Conservation (phyloP, 2,888 invertebrate genomes). For the Thecophora atra region DNA sequence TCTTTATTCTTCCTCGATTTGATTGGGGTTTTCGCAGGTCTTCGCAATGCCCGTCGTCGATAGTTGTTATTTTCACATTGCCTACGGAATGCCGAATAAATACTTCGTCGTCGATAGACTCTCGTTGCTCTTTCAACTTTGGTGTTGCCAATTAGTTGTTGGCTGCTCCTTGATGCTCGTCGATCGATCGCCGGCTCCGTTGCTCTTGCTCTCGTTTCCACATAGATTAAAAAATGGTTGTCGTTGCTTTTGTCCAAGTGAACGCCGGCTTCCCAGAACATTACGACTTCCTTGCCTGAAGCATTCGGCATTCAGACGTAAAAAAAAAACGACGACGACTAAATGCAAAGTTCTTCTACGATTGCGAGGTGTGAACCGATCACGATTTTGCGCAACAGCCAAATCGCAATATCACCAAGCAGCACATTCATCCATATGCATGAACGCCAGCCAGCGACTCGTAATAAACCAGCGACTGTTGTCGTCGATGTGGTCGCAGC, state of each 20-base stretch:
- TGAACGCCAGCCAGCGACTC: too few relatives aligned
- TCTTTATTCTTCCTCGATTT: neutral
- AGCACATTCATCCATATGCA: neutral
- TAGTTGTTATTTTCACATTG: conserved; percentile 16
- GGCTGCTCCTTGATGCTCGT: conserved; percentile 21
- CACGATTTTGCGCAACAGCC: conserved; percentile 44
- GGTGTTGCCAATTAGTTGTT: conserved; percentile 49
- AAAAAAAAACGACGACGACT: neutral
- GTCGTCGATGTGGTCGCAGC: too few relatives aligned
- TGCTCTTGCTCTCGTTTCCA: too few relatives aligned
- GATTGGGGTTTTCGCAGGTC: neutral
- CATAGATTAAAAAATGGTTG: too few relatives aligned
- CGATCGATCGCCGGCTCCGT: neutral
- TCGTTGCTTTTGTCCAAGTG: too few relatives aligned
- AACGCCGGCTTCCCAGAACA: neutral
- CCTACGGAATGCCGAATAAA: conserved; percentile 20
- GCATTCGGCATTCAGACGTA: neutral
- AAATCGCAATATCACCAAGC: conserved; percentile 26
- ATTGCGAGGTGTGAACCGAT: conserved; percentile 47
- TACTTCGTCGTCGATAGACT: neutral
- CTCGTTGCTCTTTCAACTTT: conserved; percentile 24
- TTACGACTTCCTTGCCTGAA: neutral
- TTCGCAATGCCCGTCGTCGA: neutral
- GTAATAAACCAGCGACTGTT: too few relatives aligned
- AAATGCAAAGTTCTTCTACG: conserved; percentile 18